A percentile compares a stretch with the other conserved stretches of the same genome.
Evolutionary conservation across 2,113 vertebrate species (phyloP).

Genomic region (Pachypanchax playfairii): DNA sequence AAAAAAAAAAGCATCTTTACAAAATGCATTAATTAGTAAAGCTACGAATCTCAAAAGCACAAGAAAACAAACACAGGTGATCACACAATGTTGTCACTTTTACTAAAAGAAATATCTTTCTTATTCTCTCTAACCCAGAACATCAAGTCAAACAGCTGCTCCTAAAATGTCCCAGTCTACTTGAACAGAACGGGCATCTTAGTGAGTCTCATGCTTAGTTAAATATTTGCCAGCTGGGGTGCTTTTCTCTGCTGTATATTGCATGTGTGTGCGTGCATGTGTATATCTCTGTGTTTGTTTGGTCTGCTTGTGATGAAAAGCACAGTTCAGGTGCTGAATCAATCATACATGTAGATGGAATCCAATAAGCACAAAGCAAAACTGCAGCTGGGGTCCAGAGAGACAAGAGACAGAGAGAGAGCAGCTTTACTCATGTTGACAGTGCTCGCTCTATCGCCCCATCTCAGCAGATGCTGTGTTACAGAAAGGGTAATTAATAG

Average conservation of each 20-base stretch:
- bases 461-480: constrained; percentile 82
- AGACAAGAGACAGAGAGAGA: constrained; percentile 50
- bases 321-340: constrained; percentile 72
- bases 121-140: constrained; percentile 27
- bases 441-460: constrained; percentile 56
- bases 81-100: background rate
- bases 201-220: constrained; percentile 62
- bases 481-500: constrained; percentile 94
- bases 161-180: constrained; percentile 47
- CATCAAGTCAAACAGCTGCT: constrained; percentile 63
- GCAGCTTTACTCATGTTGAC: constrained; percentile 45
- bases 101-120: background rate
- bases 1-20: too few relatives aligned
- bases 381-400: constrained; percentile 84
- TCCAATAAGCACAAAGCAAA: constrained; percentile 80
- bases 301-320: constrained; percentile 58
- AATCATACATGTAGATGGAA: constrained; percentile 88
- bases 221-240: constrained; percentile 73
- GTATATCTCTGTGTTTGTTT: constrained; percentile 33
- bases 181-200: constrained; percentile 62
- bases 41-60: background rate
- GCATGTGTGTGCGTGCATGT: constrained; percentile 12
- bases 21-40: background rate
- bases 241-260: constrained; percentile 22
- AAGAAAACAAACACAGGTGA: background rate